phyloP scores from a whole-genome alignment of 2,888 invertebrate species.

The Antheraea assamensis region DNA sequence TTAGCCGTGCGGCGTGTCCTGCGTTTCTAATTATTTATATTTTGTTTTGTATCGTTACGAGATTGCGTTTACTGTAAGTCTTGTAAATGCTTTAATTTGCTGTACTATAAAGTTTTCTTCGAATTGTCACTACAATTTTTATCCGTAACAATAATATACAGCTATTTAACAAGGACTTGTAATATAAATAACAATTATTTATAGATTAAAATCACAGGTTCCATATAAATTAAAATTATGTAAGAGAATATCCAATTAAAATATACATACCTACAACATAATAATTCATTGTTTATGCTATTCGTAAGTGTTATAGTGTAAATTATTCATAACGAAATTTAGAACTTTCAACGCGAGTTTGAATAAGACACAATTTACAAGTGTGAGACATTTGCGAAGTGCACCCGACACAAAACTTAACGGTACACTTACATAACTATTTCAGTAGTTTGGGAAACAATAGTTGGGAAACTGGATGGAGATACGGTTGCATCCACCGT shows the following conservation, averaged over 20 bases:
- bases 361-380: constrained; percentile 54
- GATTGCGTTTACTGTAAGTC: no score
- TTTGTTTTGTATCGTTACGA: neutral
- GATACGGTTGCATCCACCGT: constrained; percentile 32
- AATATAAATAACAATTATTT: no score
- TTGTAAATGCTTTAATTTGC: no score
- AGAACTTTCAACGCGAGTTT: constrained; percentile 50
- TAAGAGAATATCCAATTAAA: no score
- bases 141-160: no score
- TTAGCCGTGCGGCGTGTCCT: constrained; percentile 8
- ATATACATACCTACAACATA: neutral
- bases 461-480: constrained; percentile 56
- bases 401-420: constrained; percentile 52
- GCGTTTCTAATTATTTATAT: neutral
- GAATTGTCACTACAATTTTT: no score
- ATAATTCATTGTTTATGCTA: neutral
- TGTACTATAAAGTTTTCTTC: no score
- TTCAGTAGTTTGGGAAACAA: constrained; percentile 60
- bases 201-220: no score
- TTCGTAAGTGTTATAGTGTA: neutral
- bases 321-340: constrained; percentile 32
- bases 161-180: no score
- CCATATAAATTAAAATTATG: no score
- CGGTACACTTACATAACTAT: constrained; percentile 40
- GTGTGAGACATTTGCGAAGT: constrained; percentile 56